phyloP scores from a whole-genome alignment of 1,140 invertebrate species.

The Diprion similis region DNA sequence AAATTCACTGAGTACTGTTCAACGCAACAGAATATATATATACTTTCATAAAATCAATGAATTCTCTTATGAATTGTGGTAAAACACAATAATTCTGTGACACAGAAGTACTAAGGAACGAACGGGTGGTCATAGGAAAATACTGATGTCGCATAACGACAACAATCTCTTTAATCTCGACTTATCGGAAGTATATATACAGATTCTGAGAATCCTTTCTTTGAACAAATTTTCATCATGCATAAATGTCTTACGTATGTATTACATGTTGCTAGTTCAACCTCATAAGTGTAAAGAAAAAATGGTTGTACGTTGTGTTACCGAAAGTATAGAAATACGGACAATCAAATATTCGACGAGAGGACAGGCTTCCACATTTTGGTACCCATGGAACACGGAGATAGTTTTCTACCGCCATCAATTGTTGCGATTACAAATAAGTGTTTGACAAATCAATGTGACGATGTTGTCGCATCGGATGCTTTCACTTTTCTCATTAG shows the following conservation, averaged over 20 bases:
- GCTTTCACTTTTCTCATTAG: too few relatives aligned
- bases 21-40: not conserved
- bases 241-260: slow-evolving; percentile 3
- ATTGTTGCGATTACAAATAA: not conserved
- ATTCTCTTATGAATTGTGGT: not conserved
- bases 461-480: too few relatives aligned
- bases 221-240: not conserved
- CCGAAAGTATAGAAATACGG: too few relatives aligned
- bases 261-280: slow-evolving; percentile 1
- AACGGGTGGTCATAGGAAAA: too few relatives aligned
- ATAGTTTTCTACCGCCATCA: not conserved
- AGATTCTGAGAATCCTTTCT: not conserved
- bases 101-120: too few relatives aligned
- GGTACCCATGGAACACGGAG: not conserved
- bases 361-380: not conserved
- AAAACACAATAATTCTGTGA: too few relatives aligned
- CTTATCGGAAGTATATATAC: not conserved
- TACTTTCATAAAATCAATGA: not conserved
- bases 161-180: not conserved
- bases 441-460: too few relatives aligned
- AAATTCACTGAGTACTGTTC: not conserved
- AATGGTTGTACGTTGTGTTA: not conserved
- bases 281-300: not conserved
- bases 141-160: too few relatives aligned
- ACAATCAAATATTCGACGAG: not conserved